Percentiles rank a stretch among this genome's conserved stretches.
Evolutionary conservation across 2,113 vertebrate species (phyloP).

Genomic region (Podarcis cretensis): DNA sequence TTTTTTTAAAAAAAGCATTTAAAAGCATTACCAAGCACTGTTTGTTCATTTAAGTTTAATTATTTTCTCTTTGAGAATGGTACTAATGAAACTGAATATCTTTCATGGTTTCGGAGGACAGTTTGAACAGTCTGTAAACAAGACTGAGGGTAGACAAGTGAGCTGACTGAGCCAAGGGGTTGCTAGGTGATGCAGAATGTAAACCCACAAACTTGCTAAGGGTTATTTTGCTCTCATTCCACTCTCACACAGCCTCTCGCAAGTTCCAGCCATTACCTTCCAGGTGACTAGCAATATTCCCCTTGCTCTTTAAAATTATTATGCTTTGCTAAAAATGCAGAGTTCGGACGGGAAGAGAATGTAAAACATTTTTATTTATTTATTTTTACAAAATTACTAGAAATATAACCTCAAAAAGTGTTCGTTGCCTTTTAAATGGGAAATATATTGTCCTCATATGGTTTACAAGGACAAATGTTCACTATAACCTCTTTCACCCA

Average conservation of each 20-base stretch:
- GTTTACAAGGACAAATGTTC: conserved; percentile 57
- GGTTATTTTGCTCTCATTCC: conserved; percentile 83
- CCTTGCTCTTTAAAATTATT: background rate
- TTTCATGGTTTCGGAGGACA: conserved; percentile 80
- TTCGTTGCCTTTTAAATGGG: background rate
- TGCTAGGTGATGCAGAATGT: conserved; percentile 85
- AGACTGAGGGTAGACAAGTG: conserved; percentile 79
- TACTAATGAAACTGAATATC: conserved; percentile 85
- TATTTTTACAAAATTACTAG: background rate
- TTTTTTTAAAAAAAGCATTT: conserved; percentile 55
- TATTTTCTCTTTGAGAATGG: conserved; percentile 86
- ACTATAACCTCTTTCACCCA: conserved; percentile 35
- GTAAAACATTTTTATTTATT: background rate
- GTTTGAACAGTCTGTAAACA: conserved; percentile 84
- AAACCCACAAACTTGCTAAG: conserved; percentile 83
- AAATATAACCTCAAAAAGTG: conserved; percentile 46
- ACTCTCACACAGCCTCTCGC: conserved; percentile 80
- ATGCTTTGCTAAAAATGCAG: conserved; percentile 36
- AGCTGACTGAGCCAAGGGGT: conserved; percentile 79
- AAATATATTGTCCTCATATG: conserved; percentile 42
- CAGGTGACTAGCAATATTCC: conserved; percentile 69
- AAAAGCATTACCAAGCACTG: conserved; percentile 75
- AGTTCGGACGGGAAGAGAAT: conserved; percentile 52
- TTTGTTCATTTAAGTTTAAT: conserved; percentile 88
- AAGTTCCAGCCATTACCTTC: conserved; percentile 79